These are phyloP conservation scores for Barypeithes pellucidus DNA, from an alignment of 2,888 invertebrate genomes.

Conservation along the genomic window DNA sequence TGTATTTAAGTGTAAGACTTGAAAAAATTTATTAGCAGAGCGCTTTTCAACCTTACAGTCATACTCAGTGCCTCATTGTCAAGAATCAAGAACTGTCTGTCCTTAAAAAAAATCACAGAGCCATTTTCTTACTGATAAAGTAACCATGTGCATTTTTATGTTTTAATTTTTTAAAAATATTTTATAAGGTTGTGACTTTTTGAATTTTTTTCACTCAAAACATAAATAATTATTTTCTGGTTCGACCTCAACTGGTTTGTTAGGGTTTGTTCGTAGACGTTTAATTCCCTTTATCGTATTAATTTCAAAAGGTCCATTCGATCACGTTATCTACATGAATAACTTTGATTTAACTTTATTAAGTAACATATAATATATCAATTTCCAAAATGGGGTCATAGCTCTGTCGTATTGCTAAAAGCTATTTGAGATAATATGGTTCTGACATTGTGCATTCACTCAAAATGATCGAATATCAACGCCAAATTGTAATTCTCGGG, in stretches of 20 bases:
- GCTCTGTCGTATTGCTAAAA: slow-evolving; percentile 10
- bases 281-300: not conserved
- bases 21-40: too few species aligned
- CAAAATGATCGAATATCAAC: slow-evolving; percentile 27
- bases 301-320: not conserved
- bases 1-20: too few species aligned
- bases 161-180: too few species aligned
- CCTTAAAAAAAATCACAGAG: too few species aligned
- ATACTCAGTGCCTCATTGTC: too few species aligned
- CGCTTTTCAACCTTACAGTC: too few species aligned
- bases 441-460: slow-evolving; percentile 21
- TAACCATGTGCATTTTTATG: too few species aligned
- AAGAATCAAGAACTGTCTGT: too few species aligned
- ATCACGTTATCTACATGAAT: slow-evolving; percentile 14
- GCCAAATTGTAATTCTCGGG: slow-evolving; percentile 24
- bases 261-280: too few species aligned
- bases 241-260: not conserved
- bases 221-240: not conserved
- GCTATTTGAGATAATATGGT: slow-evolving; percentile 24
- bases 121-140: too few species aligned
- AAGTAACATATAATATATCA: slow-evolving; percentile 23
- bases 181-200: too few species aligned
- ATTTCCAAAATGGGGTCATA: slow-evolving; percentile 27
- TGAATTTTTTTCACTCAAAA: too few species aligned
- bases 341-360: slow-evolving; percentile 20